Conservation (phyloP, 2,113 vertebrate species). For the Sphyrna mokarran region DNA sequence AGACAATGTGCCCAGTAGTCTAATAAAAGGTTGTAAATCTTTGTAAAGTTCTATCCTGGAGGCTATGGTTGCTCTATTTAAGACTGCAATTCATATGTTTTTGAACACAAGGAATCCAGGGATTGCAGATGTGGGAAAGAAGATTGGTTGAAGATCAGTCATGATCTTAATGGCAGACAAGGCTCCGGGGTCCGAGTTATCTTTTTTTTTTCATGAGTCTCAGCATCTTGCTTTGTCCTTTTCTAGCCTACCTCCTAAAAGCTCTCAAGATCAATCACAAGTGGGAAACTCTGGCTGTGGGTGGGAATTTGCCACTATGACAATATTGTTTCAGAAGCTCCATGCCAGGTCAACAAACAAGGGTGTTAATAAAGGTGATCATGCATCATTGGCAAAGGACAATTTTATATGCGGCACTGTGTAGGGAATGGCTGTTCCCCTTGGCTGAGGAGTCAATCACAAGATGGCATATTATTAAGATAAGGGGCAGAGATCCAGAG, state of each 20-base stretch:
- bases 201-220: neutral
- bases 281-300: neutral
- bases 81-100: neutral
- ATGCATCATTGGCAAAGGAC: neutral
- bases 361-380: neutral
- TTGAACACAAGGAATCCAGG: neutral
- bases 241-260: neutral
- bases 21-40: no score
- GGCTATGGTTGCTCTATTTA: neutral
- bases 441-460: no score
- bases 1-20: neutral
- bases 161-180: no score
- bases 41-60: no score
- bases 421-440: no score
- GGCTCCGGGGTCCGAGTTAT: neutral
- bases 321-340: neutral
- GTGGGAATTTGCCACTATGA: neutral
- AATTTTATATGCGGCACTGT: neutral
- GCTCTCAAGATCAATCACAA: neutral
- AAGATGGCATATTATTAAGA: no score
- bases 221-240: neutral
- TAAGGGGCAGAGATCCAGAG: no score
- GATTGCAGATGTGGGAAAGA: neutral
- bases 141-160: neutral
- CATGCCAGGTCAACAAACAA: neutral